Percentiles rank a stretch among this genome's conserved stretches.
Evolutionary conservation across 2,797 vertebrate genomes (phyloP).

Genomic region (Liparis tanakae): DNA sequence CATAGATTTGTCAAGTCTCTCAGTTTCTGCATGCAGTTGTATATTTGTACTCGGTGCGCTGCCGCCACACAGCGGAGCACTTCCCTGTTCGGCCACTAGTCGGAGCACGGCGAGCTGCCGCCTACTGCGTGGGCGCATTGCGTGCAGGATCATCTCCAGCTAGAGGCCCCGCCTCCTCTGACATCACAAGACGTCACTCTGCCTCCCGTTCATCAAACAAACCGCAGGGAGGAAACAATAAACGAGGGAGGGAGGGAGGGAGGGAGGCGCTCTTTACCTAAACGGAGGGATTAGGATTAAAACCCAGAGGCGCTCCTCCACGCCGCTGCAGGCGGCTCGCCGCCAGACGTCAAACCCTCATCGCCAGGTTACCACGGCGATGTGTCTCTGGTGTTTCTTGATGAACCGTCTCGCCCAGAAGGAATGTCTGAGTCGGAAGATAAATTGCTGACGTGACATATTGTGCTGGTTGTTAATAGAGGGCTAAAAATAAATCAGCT

Average conservation of each 20-base stretch:
- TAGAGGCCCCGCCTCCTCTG: constrained; percentile 51
- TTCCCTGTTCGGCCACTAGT: constrained; percentile 15
- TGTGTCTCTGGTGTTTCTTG: constrained; percentile 17
- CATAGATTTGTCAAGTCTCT: not conserved
- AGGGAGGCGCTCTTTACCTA: constrained; percentile 59
- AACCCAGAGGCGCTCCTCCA: constrained; percentile 57
- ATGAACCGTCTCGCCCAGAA: not conserved
- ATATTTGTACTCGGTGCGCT: not conserved
- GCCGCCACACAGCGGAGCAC: not conserved
- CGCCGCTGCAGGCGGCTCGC: constrained; percentile 28
- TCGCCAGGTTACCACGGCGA: constrained; percentile 11
- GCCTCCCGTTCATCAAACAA: constrained; percentile 59
- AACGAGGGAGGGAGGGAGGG: not conserved
- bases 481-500: not conserved
- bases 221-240: constrained; percentile 47
- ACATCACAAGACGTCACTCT: constrained; percentile 61
- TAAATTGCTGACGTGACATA: constrained; percentile 22
- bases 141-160: constrained; percentile 38
- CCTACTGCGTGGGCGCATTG: constrained; percentile 28
- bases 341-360: constrained; percentile 42
- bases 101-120: not conserved
- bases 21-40: too few relatives aligned
- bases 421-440: constrained; percentile 1
- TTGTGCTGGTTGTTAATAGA: not conserved
- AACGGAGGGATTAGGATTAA: constrained; percentile 78